These are phyloP conservation scores for Arge pagana DNA, from an alignment of 2,888 invertebrate species.

Conservation along the genomic window DNA sequence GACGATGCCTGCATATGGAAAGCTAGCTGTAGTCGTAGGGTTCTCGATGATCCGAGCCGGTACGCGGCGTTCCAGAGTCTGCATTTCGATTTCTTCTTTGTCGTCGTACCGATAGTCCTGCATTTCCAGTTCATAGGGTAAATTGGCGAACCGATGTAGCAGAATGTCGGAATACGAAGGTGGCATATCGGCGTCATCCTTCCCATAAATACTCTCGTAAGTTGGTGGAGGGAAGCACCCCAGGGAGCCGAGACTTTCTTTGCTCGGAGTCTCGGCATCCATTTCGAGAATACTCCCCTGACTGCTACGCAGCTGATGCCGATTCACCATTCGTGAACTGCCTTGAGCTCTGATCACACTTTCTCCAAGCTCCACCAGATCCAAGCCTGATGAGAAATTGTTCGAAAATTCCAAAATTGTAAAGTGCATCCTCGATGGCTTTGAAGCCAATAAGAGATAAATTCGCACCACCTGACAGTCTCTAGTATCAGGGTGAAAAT, in stretches of 20 bases:
- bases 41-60: constrained; percentile 47
- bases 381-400: constrained; percentile 52
- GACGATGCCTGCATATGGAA: constrained; percentile 41
- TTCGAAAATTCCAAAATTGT: background rate
- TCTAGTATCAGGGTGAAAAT: background rate
- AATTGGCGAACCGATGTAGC: constrained; percentile 51
- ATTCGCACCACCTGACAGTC: too few relatives aligned
- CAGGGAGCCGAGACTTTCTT: constrained; percentile 59
- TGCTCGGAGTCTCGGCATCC: constrained; percentile 62
- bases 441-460: too few relatives aligned
- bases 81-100: constrained; percentile 47
- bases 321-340: constrained; percentile 46
- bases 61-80: constrained; percentile 45
- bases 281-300: constrained; percentile 53
- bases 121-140: constrained; percentile 49
- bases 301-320: constrained; percentile 57
- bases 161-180: constrained; percentile 53
- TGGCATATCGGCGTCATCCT: constrained; percentile 51
- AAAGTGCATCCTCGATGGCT: too few relatives aligned
- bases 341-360: constrained; percentile 59
- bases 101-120: constrained; percentile 41
- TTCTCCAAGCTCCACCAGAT: constrained; percentile 62
- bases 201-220: constrained; percentile 62
- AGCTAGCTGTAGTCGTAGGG: constrained; percentile 37
- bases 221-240: constrained; percentile 62